Percentiles rank a stretch among this genome's conserved stretches.
These are phyloP conservation scores for Folsomia candida DNA, from an alignment of 2,888 invertebrate species.

Conservation along the genomic window DNA sequence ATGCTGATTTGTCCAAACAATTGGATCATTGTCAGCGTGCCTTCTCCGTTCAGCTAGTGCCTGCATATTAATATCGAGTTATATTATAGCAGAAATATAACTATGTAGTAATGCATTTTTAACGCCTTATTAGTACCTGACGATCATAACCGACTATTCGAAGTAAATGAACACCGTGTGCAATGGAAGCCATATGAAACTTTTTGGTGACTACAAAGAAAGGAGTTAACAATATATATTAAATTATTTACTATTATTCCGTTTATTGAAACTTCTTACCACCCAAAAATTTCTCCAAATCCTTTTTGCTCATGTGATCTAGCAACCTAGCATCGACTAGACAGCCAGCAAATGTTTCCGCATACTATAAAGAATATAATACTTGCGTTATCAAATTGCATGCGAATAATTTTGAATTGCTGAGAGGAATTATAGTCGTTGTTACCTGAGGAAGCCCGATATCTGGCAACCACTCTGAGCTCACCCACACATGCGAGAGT, in stretches of 20 bases:
- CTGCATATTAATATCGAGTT: conserved; percentile 59
- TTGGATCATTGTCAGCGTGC: conserved; percentile 86
- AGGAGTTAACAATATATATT: conserved; percentile 56
- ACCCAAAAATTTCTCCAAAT: conserved; percentile 81
- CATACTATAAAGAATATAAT: conserved; percentile 64
- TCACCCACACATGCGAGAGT: conserved; percentile 88
- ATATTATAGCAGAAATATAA: not conserved
- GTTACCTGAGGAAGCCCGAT: conserved; percentile 76
- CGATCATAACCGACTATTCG: conserved; percentile 89
- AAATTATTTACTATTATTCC: too few species aligned
- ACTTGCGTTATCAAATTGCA: conserved; percentile 14
- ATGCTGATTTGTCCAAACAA: conserved; percentile 94
- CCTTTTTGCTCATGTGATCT: conserved; percentile 88
- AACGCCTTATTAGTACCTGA: conserved; percentile 60
- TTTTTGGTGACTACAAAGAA: conserved; percentile 90
- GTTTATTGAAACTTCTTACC: too few species aligned
- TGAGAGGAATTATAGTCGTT: too few species aligned
- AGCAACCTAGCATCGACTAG: conserved; percentile 91
- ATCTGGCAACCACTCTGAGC: conserved; percentile 88
- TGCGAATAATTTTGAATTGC: conserved; percentile 5
- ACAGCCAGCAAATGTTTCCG: conserved; percentile 80
- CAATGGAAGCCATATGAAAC: conserved; percentile 91
- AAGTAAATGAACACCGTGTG: conserved; percentile 87
- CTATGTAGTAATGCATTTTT: not conserved
- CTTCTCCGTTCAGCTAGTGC: conserved; percentile 81